These are phyloP conservation scores for Polyergus mexicanus DNA, from an alignment of 1,140 invertebrate genomes.

Conservation along the genomic window DNA sequence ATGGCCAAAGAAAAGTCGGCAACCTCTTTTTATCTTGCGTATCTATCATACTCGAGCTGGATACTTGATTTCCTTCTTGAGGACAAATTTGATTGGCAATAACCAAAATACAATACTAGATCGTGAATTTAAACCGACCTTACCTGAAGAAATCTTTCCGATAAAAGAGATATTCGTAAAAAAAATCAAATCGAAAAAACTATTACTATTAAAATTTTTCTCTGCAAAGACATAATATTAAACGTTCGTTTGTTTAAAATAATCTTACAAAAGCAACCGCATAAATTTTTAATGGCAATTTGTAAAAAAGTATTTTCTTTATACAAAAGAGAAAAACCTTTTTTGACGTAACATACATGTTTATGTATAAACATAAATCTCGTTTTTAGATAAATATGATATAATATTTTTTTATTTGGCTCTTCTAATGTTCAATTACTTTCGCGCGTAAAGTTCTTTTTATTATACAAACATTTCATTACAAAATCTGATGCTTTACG, in stretches of 20 bases:
- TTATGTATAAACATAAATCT: not conserved
- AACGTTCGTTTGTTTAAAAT: not conserved
- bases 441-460: conserved; percentile 11
- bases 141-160: not conserved
- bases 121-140: not conserved
- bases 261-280: not conserved
- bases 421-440: conserved; percentile 27
- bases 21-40: conserved; percentile 35
- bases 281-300: not conserved
- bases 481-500: conserved; percentile 24
- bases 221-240: not conserved
- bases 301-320: not conserved
- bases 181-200: not conserved
- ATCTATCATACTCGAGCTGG: not conserved
- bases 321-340: not conserved
- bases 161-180: not conserved
- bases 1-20: conserved; percentile 21
- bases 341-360: no score
- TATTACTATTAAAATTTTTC: not conserved
- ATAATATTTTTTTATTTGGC: no score
- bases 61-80: not conserved
- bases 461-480: conserved; percentile 37
- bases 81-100: not conserved
- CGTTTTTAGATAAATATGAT: not conserved
- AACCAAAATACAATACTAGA: conserved; percentile 11